Conservation (phyloP, 2,797 vertebrate genomes). For the Alcedo atthis region DNA sequence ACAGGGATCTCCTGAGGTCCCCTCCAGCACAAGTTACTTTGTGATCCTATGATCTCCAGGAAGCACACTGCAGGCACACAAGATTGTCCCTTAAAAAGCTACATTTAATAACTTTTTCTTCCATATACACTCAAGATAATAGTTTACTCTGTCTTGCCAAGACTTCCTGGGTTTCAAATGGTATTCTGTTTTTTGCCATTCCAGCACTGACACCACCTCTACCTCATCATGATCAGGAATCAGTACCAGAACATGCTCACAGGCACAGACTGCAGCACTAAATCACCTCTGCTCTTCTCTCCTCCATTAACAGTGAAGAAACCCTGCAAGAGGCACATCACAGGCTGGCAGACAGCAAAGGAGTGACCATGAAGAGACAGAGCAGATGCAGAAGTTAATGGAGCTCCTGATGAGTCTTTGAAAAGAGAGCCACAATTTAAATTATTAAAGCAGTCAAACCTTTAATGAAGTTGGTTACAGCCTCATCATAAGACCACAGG, state of each 20-base stretch:
- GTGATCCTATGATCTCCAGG: background rate
- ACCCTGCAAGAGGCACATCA: background rate
- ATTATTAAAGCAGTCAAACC: constrained; percentile 60
- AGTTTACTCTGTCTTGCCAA: background rate
- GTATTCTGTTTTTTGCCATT: background rate
- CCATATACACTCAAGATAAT: background rate
- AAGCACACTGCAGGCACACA: background rate
- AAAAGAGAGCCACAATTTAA: constrained; percentile 43
- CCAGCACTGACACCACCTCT: background rate
- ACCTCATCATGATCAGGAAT: background rate
- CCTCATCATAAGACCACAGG: constrained; percentile 19
- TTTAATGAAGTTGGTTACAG: constrained; percentile 57
- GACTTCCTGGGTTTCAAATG: background rate
- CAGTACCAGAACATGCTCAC: background rate
- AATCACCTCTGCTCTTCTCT: background rate
- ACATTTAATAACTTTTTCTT: background rate
- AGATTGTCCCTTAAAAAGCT: background rate
- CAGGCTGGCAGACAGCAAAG: background rate
- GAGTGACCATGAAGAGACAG: background rate
- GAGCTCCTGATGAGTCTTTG: constrained; percentile 28
- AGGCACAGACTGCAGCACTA: background rate
- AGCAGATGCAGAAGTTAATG: constrained; percentile 15
- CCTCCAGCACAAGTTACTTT: background rate
- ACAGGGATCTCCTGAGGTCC: background rate
- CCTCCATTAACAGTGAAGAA: background rate